phyloP scores from a whole-genome alignment of 2,888 invertebrate species.

The Schizotus pectinicornis region DNA sequence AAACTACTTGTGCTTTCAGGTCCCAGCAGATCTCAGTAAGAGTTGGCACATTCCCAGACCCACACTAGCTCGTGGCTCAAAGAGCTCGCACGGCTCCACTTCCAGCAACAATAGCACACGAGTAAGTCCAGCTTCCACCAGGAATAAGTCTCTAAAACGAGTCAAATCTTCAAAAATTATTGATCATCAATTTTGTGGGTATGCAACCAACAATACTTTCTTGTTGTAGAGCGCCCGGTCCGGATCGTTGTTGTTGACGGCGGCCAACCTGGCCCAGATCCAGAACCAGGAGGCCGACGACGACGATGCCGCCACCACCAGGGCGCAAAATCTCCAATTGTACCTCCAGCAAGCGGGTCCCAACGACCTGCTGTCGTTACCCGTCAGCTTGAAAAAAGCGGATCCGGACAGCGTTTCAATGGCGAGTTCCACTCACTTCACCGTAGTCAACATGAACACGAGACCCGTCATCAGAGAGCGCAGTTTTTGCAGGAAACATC shows the following conservation, averaged over 20 bases:
- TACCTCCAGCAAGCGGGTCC: slow-evolving; percentile 47
- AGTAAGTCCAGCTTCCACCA: slow-evolving; percentile 61
- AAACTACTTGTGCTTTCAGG: slow-evolving; percentile 42
- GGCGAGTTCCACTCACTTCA: slow-evolving; percentile 87
- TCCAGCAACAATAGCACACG: slow-evolving; percentile 80
- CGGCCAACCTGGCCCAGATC: slow-evolving; percentile 69
- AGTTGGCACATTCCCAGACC: slow-evolving; percentile 87
- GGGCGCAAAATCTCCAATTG: slow-evolving; percentile 52
- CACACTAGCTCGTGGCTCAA: slow-evolving; percentile 70
- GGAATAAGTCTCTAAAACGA: neutral
- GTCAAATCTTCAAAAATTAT: too few species aligned
- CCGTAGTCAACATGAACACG: slow-evolving; percentile 76
- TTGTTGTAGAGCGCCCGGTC: slow-evolving; percentile 78
- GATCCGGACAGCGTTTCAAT: slow-evolving; percentile 74
- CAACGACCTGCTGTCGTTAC: slow-evolving; percentile 27
- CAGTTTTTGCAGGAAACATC: slow-evolving; percentile 77
- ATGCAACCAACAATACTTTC: too few species aligned
- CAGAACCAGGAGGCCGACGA: slow-evolving; percentile 36
- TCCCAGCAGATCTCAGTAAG: slow-evolving; percentile 57
- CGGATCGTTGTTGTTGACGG: slow-evolving; percentile 78
- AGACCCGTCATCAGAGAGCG: slow-evolving; percentile 63
- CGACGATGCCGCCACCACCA: slow-evolving; percentile 37
- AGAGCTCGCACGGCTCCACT: slow-evolving; percentile 73
- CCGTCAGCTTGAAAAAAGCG: slow-evolving; percentile 45
- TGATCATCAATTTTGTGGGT: too few species aligned